Base-by-base conservation (phyloP, 53 echinoderm and acorn worm genomes). In the Echinarachnius parma region DNA sequence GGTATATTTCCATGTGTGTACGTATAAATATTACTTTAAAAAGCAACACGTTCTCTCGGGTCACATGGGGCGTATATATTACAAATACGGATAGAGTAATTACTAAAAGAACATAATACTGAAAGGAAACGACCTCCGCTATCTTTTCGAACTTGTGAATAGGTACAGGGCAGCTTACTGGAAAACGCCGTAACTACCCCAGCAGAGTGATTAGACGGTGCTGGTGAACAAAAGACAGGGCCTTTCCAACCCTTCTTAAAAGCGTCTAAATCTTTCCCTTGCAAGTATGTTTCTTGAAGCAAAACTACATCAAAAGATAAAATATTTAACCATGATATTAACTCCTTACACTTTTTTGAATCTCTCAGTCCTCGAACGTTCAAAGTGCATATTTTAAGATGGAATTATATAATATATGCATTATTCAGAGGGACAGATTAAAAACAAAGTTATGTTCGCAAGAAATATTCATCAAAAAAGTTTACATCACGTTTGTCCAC, bases 391-490 rank as follows among this genome's bases (percentile, higher is more conserved):
- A 67, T 30, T 8, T 48, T 49, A 28, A 64, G 5, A 28, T 32
- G 3, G 25, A 46, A 45, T 21, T 28, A 46, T 11, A 28, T 27
- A 66, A 48, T 3, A 23, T 11, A 30, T 9, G 13, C 9, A 3
- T 7, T 10, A 48, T 16, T 13, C 22, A 28, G 57, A 57, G 28
- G 57, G 57, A 28, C 14, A n/a, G 4, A 49, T 1, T 4, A 63
- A n/a, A n/a, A 3, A 63, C 22, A 4, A 4, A 35, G 23, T 23
- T 15, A 42, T 20, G 37, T 42, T 52, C 34, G 21, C 9, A 66
- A 20, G 46, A 55, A 78, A 35, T 53, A 78, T 18, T 21, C 11
- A 21, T 78, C 45, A 19, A 78, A 78, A 29, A 78, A 78, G 2
- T 28, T 32, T 0, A 18, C 42, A 5, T 28, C 65, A 30, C 37